A percentile compares a stretch with the other conserved stretches of the same genome.
phyloP scores from a whole-genome alignment of 2,797 vertebrate species.

The Echeneis naucrates region DNA sequence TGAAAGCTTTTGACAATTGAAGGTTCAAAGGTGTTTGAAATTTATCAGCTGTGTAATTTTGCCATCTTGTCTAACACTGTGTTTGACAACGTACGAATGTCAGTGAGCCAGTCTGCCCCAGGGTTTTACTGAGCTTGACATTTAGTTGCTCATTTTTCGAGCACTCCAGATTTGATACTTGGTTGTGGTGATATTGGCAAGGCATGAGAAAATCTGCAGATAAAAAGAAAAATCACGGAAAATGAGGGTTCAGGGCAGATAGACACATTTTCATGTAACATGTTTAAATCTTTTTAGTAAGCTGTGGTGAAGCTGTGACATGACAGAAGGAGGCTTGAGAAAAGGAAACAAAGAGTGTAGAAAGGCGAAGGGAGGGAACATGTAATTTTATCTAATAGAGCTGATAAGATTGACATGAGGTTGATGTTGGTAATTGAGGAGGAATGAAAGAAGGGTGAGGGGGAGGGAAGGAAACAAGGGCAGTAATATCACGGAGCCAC shows the following conservation, averaged over 20 bases:
- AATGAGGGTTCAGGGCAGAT: neutral
- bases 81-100: slow-evolving; percentile 27
- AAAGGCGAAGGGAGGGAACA: slow-evolving; percentile 14
- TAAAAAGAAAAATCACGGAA: slow-evolving; percentile 5
- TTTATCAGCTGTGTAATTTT: neutral
- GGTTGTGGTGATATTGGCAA: neutral
- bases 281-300: slow-evolving; percentile 1
- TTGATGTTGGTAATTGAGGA: slow-evolving; percentile 42
- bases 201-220: neutral
- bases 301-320: slow-evolving; percentile 13
- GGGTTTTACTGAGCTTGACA: slow-evolving; percentile 36
- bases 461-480: neutral
- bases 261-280: neutral
- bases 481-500: slow-evolving; percentile 12
- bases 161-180: slow-evolving; percentile 17
- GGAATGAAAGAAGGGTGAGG: slow-evolving; percentile 30
- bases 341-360: slow-evolving; percentile 20
- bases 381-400: slow-evolving; percentile 60
- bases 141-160: slow-evolving; percentile 25
- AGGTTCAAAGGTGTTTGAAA: neutral
- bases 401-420: slow-evolving; percentile 53
- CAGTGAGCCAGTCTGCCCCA: slow-evolving; percentile 13
- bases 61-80: slow-evolving; percentile 28
- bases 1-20: too few relatives aligned
- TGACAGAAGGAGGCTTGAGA: slow-evolving; percentile 17